Evolutionary conservation across 2,113 vertebrate species (phyloP).

Genomic region (Psittacus erithacus): DNA sequence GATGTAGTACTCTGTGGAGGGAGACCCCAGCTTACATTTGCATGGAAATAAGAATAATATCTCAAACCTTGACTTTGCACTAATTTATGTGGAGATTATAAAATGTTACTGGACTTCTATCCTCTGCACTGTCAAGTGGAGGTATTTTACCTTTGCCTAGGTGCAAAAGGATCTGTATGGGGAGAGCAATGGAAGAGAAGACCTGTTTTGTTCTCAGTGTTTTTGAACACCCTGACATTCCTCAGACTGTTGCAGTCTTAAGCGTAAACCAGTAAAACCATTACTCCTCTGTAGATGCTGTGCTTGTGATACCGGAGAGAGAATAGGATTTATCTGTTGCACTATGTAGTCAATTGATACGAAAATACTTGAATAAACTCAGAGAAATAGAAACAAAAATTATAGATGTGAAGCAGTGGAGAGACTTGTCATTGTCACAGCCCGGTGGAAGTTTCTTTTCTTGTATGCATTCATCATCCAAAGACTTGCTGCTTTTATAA

Average conservation of each 20-base stretch:
- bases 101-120: neutral
- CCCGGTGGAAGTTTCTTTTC: conserved; percentile 28
- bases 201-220: neutral
- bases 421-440: neutral
- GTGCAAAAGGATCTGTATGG: neutral
- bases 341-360: neutral
- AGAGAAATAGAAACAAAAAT: neutral
- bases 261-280: neutral
- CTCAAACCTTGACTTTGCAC: neutral
- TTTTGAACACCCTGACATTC: neutral
- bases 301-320: neutral
- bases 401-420: neutral
- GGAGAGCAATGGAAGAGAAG: neutral
- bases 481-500: conserved; percentile 16
- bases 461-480: conserved; percentile 8
- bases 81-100: neutral
- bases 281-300: neutral
- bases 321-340: neutral
- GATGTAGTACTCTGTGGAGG: neutral
- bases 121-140: neutral
- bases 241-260: neutral
- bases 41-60: neutral
- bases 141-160: neutral
- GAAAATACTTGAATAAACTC: neutral
- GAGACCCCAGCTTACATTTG: neutral